Evolutionary conservation across 2,888 invertebrate genomes (phyloP), one percentile per base, ranked within the genome.

Genomic region (Clivina fossor): DNA sequence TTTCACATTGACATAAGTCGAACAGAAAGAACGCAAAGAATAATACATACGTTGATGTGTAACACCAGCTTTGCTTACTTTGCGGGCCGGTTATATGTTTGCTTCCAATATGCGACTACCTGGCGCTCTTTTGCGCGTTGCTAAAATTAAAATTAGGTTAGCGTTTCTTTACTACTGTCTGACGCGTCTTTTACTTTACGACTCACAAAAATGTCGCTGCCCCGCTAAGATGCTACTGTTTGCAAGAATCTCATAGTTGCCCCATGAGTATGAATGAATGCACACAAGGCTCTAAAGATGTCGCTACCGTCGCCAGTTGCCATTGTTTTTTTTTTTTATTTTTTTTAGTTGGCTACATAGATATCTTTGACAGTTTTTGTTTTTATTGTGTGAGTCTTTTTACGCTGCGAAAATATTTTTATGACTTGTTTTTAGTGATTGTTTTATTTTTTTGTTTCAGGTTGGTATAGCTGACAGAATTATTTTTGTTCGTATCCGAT

Each of bases 91-190:
- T n/a, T n/a, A n/a, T n/a, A n/a, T n/a, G n/a, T n/a, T n/a, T n/a
- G n/a, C n/a, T n/a, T n/a, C n/a, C 9, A 11, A 30, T 30, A 11
- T 15, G 49, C 49, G 49, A 38, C 49, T 49, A 49, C 49, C 49
- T 49, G 49, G 49, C 49, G 49, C 49, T 49, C 37, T 24, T 13
- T n/a, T n/a, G n/a, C n/a, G 30, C 22, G 13, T 13, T 28, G 38
- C 49, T 49, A 49, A 49, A 49, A 49, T 49, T 49, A 49, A 49
- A 49, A 49, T 40, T 38, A 49, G 49, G 48, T 48, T 48, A 48
- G 48, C 48, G 48, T 48, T 47, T 11, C 16, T 11, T 30, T 11
- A 20, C 46, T 32, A 3, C 30, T 32, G 26, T 24, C 26, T 26
- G 24, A 20, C 24, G 22, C 13, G 47, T 13, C 47, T n/a, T 44